Base-by-base conservation (phyloP, 2,797 vertebrate genomes). In the Gastrophryne carolinensis region DNA sequence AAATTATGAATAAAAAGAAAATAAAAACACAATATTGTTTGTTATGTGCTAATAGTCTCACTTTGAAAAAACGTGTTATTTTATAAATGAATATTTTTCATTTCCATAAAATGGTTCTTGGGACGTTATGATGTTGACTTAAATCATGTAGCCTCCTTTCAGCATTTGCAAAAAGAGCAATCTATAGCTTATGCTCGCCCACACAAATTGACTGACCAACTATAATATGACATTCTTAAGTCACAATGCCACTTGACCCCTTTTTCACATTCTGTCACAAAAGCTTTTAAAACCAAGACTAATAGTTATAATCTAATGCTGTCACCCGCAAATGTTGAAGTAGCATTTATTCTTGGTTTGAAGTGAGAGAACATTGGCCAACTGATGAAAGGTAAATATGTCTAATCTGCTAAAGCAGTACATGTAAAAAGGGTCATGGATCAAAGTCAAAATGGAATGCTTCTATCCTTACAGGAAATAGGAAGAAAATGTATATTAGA, bases 231-330 rank as follows among this genome's bases (percentile, higher is more conserved):
- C 53, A 47, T 44, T 57, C 39, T 47, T 34, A 47, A 47, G 67
- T 70, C 37, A 47, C 13, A 17, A 19, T 32, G 67, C 58, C 37
- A 60, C 27, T 47, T 70, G 67, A 70, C 67, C 67, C 26, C 47
- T 32, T 70, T 26, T 47, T 44, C 53, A n/a, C 13, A 19, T n/a
- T 19, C 26, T 58, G 67, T 47, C 54, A 70, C 23, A 47, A 70
- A 70, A 32, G 35, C 54, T 70, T 70, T 70, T 70, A 70, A 70
- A 70, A 44, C 52, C 47, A 39, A 47, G 53, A 13, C 35, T 60
- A 60, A 44, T 47, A 34, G 26, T 57, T 58, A 58, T 70, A 58
- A 58, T 47, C 34, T 32, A 44, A 23, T 13, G 67, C 53, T 70
- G 67, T 70, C 67, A 60, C 58, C 21, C n/a, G n/a, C 26, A 10